Conservation (phyloP, 30 jellyfish, hydroid and myxozoan species). For the Pelagia noctiluca region DNA sequence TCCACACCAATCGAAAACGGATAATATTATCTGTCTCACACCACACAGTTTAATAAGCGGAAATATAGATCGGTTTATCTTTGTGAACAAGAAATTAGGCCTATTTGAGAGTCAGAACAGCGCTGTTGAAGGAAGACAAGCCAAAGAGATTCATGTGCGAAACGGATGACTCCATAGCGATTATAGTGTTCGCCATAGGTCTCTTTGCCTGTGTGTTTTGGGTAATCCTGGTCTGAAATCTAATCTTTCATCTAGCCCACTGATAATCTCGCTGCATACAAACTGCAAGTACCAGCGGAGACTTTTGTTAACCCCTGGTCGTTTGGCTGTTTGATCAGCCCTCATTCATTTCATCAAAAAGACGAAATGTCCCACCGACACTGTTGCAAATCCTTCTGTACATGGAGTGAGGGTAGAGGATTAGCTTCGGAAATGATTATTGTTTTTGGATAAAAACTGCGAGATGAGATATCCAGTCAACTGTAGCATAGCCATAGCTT, state of each 20-base stretch:
- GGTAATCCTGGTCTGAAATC: background rate
- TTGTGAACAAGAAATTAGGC: too few species aligned
- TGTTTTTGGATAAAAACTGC: background rate
- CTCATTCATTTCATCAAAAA: background rate
- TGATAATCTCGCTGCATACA: background rate
- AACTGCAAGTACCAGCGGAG: background rate
- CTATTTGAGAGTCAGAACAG: background rate
- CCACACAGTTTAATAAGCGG: too few species aligned
- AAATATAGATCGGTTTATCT: too few species aligned
- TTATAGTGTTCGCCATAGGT: background rate
- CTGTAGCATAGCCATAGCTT: too few species aligned
- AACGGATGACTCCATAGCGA: slow-evolving; percentile 7
- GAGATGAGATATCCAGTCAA: background rate
- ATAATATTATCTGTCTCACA: too few species aligned
- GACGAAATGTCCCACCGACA: too few species aligned
- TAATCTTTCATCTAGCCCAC: background rate
- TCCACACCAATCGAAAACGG: too few species aligned
- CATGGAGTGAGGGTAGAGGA: background rate
- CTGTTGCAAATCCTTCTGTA: background rate
- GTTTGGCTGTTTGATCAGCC: background rate
- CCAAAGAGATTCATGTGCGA: background rate
- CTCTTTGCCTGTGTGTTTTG: background rate
- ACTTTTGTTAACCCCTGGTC: background rate
- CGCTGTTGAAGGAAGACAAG: background rate
- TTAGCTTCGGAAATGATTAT: background rate